Conservation (phyloP, 2,113 vertebrate genomes). For the Pao palembangensis region DNA sequence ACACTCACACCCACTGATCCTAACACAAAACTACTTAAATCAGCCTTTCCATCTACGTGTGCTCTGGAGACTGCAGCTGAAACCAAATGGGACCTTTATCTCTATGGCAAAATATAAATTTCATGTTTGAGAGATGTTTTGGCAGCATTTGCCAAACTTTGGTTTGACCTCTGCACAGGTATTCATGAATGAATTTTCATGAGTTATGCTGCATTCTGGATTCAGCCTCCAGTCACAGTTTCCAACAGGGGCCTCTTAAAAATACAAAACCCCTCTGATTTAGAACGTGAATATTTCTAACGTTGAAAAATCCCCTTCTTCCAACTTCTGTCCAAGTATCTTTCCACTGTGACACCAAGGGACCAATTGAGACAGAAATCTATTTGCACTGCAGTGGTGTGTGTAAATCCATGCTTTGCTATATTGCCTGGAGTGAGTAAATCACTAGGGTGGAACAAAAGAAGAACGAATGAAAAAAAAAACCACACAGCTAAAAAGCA, state of each 20-base stretch:
- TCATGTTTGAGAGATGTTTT: constrained; percentile 59
- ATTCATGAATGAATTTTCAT: constrained; percentile 71
- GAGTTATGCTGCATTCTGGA: constrained; percentile 44
- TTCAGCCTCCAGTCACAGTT: constrained; percentile 65
- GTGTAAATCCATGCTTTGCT: constrained; percentile 41
- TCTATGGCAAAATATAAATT: constrained; percentile 42
- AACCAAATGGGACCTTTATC: constrained; percentile 56
- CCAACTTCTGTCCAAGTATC: constrained; percentile 65
- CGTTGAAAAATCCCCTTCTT: constrained; percentile 47
- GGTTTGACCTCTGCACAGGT: constrained; percentile 70
- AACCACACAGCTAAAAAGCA: constrained; percentile 64
- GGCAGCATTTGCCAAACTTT: constrained; percentile 57
- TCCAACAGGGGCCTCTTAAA: constrained; percentile 69
- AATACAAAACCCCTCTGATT: constrained; percentile 66
- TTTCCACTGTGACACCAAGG: constrained; percentile 71
- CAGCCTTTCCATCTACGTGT: constrained; percentile 21
- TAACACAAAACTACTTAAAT: constrained; percentile 12
- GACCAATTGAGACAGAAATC: constrained; percentile 77
- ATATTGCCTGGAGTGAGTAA: constrained; percentile 69
- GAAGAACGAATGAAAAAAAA: constrained; percentile 41
- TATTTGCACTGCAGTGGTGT: constrained; percentile 67
- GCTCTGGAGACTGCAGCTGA: constrained; percentile 34
- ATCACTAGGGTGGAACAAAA: constrained; percentile 70
- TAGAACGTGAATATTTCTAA: constrained; percentile 61
- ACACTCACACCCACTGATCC: neutral